Conservation (phyloP, 1,140 invertebrate genomes). For the Vanessa tameamea region DNA sequence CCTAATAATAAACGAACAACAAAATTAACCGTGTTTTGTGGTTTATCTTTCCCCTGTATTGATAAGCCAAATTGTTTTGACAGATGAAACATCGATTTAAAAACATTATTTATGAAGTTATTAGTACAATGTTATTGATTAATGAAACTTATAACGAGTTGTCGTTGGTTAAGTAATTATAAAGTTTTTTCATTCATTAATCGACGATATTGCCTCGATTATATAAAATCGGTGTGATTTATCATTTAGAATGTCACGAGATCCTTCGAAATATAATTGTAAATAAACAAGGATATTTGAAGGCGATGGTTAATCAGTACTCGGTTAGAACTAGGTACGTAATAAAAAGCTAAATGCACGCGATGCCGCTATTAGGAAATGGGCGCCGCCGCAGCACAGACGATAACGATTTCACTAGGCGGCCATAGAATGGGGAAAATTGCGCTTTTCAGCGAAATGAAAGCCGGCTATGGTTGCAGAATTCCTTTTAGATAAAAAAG, state of each 20-base stretch:
- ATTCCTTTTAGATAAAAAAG: constrained; percentile 69
- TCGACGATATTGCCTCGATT: not conserved
- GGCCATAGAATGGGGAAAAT: constrained; percentile 74
- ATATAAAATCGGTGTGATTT: not conserved
- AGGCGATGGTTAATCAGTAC: constrained; percentile 39
- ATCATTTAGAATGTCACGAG: constrained; percentile 9
- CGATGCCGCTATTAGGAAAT: constrained; percentile 73
- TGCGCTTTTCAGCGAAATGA: constrained; percentile 77
- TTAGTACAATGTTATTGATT: not conserved
- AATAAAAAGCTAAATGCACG: constrained; percentile 69
- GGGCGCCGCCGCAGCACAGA: constrained; percentile 61
- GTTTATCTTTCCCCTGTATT: not conserved
- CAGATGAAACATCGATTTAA: not conserved
- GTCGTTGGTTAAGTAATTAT: not conserved
- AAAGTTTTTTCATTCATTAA: not conserved
- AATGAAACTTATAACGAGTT: not conserved
- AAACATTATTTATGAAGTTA: not conserved
- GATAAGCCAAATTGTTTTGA: not conserved
- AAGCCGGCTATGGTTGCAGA: constrained; percentile 63
- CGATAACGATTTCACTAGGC: constrained; percentile 73
- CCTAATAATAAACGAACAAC: not conserved
- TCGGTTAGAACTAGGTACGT: constrained; percentile 43
- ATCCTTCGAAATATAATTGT: constrained; percentile 21
- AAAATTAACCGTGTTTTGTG: not conserved
- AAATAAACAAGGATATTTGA: constrained; percentile 19